Evolutionary conservation across 2,888 invertebrate genomes (phyloP).

Genomic region (Brachyptera putata): DNA sequence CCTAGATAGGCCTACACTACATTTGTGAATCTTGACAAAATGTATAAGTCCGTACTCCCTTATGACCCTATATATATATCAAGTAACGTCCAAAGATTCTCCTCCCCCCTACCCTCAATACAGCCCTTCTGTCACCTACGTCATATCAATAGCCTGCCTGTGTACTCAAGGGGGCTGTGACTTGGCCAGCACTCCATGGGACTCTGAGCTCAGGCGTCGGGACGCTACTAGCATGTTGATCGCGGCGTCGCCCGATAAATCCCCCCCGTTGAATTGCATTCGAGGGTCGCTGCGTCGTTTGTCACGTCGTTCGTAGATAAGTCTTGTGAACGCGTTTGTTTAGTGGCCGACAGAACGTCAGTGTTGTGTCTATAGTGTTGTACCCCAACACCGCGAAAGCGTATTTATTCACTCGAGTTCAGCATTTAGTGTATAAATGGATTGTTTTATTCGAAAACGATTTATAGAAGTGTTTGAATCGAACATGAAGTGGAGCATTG

Average conservation of each 20-base stretch:
- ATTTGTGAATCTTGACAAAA: too few species aligned
- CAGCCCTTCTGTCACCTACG: conserved; percentile 27
- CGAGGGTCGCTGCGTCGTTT: conserved; percentile 2
- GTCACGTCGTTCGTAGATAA: conserved; percentile 21
- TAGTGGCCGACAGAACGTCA: background rate
- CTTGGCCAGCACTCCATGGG: too few species aligned
- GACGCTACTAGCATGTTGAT: conserved; percentile 28
- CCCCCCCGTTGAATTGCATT: background rate
- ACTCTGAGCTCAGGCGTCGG: too few species aligned
- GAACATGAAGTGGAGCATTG: too few species aligned
- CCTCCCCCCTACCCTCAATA: conserved; percentile 12
- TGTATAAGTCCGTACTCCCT: background rate
- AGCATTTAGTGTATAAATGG: too few species aligned
- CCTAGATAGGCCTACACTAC: too few species aligned
- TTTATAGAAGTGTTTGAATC: too few species aligned
- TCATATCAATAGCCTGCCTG: conserved; percentile 28
- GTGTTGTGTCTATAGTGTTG: background rate
- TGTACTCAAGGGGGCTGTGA: background rate
- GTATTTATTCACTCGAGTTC: too few species aligned
- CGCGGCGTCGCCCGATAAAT: background rate
- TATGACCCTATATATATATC: background rate
- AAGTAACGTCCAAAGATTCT: background rate
- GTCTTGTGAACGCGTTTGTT: background rate
- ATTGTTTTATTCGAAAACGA: too few species aligned
- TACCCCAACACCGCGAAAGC: too few species aligned